These are phyloP conservation scores for Mastacembelus armatus DNA, from an alignment of 2,797 vertebrate genomes.

Conservation along the genomic window DNA sequence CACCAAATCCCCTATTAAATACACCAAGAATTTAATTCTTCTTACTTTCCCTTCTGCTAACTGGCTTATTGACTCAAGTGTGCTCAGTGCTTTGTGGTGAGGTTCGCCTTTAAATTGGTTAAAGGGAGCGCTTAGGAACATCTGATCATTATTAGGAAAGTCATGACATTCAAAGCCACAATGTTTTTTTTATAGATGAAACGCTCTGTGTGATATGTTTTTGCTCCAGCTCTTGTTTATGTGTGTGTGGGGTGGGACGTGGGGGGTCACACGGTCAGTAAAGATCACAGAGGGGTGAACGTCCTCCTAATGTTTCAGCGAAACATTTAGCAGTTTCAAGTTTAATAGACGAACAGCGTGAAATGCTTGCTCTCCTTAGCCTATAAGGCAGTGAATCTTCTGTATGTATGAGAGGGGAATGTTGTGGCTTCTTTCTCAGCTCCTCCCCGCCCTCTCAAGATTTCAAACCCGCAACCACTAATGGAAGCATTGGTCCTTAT, in stretches of 20 bases:
- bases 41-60: constrained; percentile 62
- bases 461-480: constrained; percentile 57
- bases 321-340: constrained; percentile 56
- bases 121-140: constrained; percentile 59
- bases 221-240: constrained; percentile 25
- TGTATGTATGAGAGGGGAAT: constrained; percentile 33
- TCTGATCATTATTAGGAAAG: constrained; percentile 60
- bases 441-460: constrained; percentile 31
- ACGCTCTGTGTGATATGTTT: constrained; percentile 34
- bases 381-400: constrained; percentile 48
- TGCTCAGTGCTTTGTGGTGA: constrained; percentile 60
- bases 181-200: constrained; percentile 48
- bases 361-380: constrained; percentile 49
- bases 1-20: constrained; percentile 75
- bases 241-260: too few relatives aligned
- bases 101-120: constrained; percentile 58
- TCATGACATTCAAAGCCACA: constrained; percentile 49
- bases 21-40: constrained; percentile 70
- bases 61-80: constrained; percentile 74
- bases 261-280: constrained; percentile 60
- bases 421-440: constrained; percentile 38
- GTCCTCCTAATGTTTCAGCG: constrained; percentile 57
- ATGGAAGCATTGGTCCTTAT: constrained; percentile 50
- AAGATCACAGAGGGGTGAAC: constrained; percentile 66
- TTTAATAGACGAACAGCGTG: constrained; percentile 53